Evolutionary conservation across 2,113 vertebrate genomes (phyloP), one percentile per base, ranked within the genome.

Genomic region (Cyphomyrus discorhynchus): DNA sequence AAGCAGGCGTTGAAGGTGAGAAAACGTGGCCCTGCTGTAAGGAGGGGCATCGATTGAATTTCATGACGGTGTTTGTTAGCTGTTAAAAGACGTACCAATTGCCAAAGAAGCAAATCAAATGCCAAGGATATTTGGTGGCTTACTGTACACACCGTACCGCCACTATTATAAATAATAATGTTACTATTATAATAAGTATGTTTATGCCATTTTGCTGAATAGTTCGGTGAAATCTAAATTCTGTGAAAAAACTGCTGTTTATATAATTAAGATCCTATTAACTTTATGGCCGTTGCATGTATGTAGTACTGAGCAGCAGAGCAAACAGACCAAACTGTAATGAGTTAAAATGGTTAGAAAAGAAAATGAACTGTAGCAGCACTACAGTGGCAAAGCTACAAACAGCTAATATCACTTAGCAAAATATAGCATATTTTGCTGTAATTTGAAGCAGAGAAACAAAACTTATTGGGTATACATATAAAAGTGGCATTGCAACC

Each of bases 1-100:
- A 84, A 47, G 35, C 49, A 53, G 90, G n/a, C 6, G 13, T 19
- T 39, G 47, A 13, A 86, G 86, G 82, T 46, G 45, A 2, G n/a
- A 83, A 86, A 91, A 42, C 13, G 46, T 74, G 27, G 66, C 80
- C 50, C 27, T 46, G 62, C 70, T 77, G 82, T 35, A 47, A 90
- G 88, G 77, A 62, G n/a, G 17, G 77, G 58, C 31, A 15, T n/a
- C 87, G 83, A 53, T 49, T 62, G 45, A 24, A 42, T 88, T 45
- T 85, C 86, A 47, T 46, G 47, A 50, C 47, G 15, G 50, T 53
- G 24, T 35, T 56, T 45, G 50, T 31, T 11, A 35, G 24, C 50
- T 53, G 49, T 10, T 82, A 45, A 82, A 49, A 42, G 27, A n/a
- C 15, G 8, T 2, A 88, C 56, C 87, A 66, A 77, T 21, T 80